Evolutionary conservation across 2,797 vertebrate species (phyloP).

Genomic region (Melanotaenia boesemani): DNA sequence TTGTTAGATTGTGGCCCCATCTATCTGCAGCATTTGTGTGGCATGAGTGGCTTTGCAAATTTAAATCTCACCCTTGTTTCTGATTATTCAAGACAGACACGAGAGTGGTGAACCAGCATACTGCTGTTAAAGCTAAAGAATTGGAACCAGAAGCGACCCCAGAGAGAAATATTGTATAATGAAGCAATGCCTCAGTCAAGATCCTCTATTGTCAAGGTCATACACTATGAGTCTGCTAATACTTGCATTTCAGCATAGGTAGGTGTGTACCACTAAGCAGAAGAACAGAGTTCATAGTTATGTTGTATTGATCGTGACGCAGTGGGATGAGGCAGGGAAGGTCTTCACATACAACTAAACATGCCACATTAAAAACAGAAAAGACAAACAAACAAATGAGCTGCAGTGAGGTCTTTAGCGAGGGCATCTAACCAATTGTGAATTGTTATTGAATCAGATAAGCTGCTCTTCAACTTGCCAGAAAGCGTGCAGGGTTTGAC

Average conservation of each 20-base stretch:
- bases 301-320: slow-evolving; percentile 40
- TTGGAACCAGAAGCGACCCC: slow-evolving; percentile 46
- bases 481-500: slow-evolving; percentile 35
- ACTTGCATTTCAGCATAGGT: slow-evolving; percentile 14
- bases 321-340: slow-evolving; percentile 24
- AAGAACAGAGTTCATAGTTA: slow-evolving; percentile 19
- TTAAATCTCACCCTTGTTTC: slow-evolving; percentile 20
- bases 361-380: slow-evolving; percentile 14
- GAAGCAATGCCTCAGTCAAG: slow-evolving; percentile 48
- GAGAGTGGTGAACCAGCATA: slow-evolving; percentile 17
- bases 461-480: slow-evolving; percentile 32
- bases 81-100: slow-evolving; percentile 41
- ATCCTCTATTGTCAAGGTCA: slow-evolving; percentile 58
- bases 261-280: slow-evolving; percentile 6
- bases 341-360: slow-evolving; percentile 32
- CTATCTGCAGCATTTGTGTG: slow-evolving; percentile 4
- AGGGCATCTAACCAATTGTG: slow-evolving; percentile 30
- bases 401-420: slow-evolving; percentile 36
- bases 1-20: not conserved
- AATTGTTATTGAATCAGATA: slow-evolving; percentile 44
- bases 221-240: slow-evolving; percentile 47
- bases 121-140: slow-evolving; percentile 34
- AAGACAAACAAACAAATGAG: slow-evolving; percentile 44
- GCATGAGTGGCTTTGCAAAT: slow-evolving; percentile 10
- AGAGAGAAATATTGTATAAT: slow-evolving; percentile 60